Conservation (phyloP, 2,797 vertebrate species). For the Craterocephalus amniculus region DNA sequence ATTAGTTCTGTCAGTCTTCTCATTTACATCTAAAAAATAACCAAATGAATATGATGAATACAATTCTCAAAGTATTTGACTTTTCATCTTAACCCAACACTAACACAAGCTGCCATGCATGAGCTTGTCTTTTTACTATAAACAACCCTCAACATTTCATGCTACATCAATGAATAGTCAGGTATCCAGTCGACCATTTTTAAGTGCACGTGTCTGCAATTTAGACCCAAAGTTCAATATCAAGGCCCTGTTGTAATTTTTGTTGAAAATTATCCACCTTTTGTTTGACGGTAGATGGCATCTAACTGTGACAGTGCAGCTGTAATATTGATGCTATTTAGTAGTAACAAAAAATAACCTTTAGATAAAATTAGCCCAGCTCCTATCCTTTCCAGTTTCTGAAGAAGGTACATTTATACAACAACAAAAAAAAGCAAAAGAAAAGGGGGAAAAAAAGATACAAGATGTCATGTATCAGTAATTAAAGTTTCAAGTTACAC, state of each 20-base stretch:
- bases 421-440: background rate
- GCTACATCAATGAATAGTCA: background rate
- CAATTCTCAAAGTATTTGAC: background rate
- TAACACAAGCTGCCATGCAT: background rate
- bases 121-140: background rate
- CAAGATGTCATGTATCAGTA: slow-evolving; percentile 47
- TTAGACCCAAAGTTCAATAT: background rate
- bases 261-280: background rate
- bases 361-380: background rate
- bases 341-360: background rate
- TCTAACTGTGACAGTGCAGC: background rate
- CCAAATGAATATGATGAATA: too few species aligned
- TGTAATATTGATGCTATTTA: slow-evolving; percentile 9
- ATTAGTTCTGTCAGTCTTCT: background rate
- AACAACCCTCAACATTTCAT: background rate
- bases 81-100: background rate
- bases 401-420: slow-evolving; percentile 17
- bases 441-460: slow-evolving; percentile 15
- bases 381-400: background rate
- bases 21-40: too few species aligned
- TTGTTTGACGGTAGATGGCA: background rate
- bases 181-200: background rate
- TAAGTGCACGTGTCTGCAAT: background rate
- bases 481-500: slow-evolving; percentile 61
- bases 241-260: background rate